Evolutionary conservation across 2,113 vertebrate species (phyloP), one percentile per base, ranked within the genome.

Genomic region (Aplodontia rufa): DNA sequence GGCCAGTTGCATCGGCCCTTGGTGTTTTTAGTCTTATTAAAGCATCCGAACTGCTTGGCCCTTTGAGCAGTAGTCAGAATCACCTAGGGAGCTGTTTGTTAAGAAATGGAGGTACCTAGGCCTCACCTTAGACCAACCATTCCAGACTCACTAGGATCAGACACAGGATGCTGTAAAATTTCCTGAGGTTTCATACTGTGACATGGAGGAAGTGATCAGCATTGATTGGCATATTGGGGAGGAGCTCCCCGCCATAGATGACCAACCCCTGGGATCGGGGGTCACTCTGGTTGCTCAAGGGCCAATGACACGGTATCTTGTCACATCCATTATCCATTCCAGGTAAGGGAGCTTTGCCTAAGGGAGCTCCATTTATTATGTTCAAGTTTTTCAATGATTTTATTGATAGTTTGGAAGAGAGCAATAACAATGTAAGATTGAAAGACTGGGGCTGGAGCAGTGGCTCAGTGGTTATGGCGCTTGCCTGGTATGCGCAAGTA

Each of bases 1-100:
- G 71, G 32, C 68, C 83, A 71, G 58, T n/a, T 37, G 3, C 64
- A 26, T 94, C 55, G 47, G 37, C 84, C 89, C 42, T 69, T 90
- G 69, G 62, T 94, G 14, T 75, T 87, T 90, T 92, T 79, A 80
- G 82, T 74, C 64, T 84, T 92, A 62, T 72, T 68, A 62, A 84
- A 87, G 28, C 37, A 20, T 4, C 76, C 81, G 79, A 71, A 91
- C 19, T 76, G 82, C 79, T 72, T 94, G 68, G 49, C 51, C 72
- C 79, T 66, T 53, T 55, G 20, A 82, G 7, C 58, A 40, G 62
- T 62, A n/a, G 45, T 78, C 78, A 87, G 69, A 55, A 82, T 92
- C 88, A 89, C 40, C 19, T 37, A 58, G 64, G 22, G 5, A 75
- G n/a, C 49, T n/a, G n/a, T 75, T 92, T 78, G 12, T 12, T 55